Evolutionary conservation across 1,140 invertebrate genomes (phyloP).

Genomic region (Idris sp.): DNA sequence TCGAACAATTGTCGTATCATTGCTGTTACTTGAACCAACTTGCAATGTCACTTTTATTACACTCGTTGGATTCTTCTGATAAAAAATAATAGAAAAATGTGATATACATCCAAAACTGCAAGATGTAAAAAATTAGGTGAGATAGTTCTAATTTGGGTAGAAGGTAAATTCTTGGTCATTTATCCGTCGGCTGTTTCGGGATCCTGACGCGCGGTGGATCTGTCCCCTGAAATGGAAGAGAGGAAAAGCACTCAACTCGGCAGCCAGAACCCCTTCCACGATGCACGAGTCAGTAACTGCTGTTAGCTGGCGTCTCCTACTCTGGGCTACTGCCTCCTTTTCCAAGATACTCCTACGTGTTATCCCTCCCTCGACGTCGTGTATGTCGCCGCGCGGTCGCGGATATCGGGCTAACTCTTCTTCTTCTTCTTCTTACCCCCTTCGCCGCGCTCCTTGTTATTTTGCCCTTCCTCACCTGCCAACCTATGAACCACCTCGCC

Average conservation of each 20-base stretch:
- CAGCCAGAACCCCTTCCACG: constrained; percentile 50
- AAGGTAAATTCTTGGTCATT: constrained; percentile 13
- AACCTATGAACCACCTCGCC: constrained; percentile 52
- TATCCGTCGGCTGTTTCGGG: constrained; percentile 61
- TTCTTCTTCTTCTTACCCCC: constrained; percentile 59
- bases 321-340: constrained; percentile 48
- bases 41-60: too few relatives aligned
- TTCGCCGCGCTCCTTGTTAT: constrained; percentile 21
- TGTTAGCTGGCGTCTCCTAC: constrained; percentile 49
- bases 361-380: constrained; percentile 56
- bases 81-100: too few relatives aligned
- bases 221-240: constrained; percentile 70
- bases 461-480: constrained; percentile 63
- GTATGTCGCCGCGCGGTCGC: constrained; percentile 58
- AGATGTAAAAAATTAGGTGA: too few relatives aligned
- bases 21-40: too few relatives aligned
- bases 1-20: too few relatives aligned
- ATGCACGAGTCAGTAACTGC: too few relatives aligned
- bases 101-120: neutral
- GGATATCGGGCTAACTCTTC: constrained; percentile 41
- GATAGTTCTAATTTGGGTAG: neutral
- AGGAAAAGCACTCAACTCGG: constrained; percentile 61
- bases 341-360: constrained; percentile 53
- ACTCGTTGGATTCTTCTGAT: too few relatives aligned
- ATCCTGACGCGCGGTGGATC: constrained; percentile 71